Base-by-base conservation (phyloP, 2,797 vertebrate genomes). In the Smutsia gigantea region DNA sequence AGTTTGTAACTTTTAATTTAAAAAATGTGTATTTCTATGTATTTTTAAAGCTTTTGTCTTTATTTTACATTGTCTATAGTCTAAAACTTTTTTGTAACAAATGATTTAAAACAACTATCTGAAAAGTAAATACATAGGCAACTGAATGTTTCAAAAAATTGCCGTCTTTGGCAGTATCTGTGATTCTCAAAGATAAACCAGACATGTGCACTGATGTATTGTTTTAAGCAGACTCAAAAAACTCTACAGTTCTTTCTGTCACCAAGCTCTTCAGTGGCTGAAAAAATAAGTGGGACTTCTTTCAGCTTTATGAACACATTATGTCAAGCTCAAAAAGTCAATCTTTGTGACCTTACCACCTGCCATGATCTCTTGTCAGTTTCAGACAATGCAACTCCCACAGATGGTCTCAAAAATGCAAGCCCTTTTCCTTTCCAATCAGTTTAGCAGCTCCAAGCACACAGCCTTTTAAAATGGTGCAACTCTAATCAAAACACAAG, bases 311-410 rank as follows among this genome's bases (percentile, higher is more conserved):
- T 97, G 98, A 98, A 97, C 98, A 98, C 98, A 98, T 98, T 98
- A 98, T 98, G 97, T 97, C 97, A 97, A 98, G 95, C 96, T 98
- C 25, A 0, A 97, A 97, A 97, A 98, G 97, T 95, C 97, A 98
- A 95, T 98, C 98, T 98, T 97, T 96, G 97, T 98, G 98, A 98
- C 98, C 98, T 81, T 97, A 97, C 98, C 98, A 98, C 99, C 98
- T 98, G 98, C 97, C 98, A 97, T 83, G 96, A 98, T 97, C 98
- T 97, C 98, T 97, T 95, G 97, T 98, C 98, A 97, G 91, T 96
- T 98, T 96, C 95, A 98, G 93, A 98, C 98, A 98, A 98, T 98
- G 96, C 97, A 98, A 94, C 79, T n/a, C 13, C 96, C 96, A 98
- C 98, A 98, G 98, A 98, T 98, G 98, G 98, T 96, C 97, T 98